Conservation (phyloP, 2,888 invertebrate species). For the Tiliacea aurago region DNA sequence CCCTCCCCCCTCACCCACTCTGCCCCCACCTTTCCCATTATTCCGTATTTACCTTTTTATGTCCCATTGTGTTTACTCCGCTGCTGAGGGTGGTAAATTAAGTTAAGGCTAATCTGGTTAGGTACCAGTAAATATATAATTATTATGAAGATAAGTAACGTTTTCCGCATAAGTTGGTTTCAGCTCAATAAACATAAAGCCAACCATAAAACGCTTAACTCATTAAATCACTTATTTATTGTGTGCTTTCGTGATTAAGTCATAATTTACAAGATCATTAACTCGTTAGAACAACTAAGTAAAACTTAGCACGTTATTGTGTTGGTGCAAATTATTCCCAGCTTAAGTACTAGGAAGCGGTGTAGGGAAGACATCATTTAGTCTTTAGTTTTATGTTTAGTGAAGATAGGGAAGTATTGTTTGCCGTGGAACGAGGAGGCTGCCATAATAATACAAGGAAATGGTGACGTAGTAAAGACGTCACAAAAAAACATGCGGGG, state of each 20-base stretch:
- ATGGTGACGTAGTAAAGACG: background rate
- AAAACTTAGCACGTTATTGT: slow-evolving; percentile 28
- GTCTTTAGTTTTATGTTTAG: slow-evolving; percentile 8
- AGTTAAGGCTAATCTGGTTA: too few relatives aligned
- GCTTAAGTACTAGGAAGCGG: background rate
- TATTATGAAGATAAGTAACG: slow-evolving; percentile 9
- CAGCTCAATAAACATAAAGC: slow-evolving; percentile 45
- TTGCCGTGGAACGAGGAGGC: background rate
- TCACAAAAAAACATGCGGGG: too few relatives aligned
- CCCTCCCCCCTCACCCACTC: too few relatives aligned
- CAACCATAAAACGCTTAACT: slow-evolving; percentile 40
- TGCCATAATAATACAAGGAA: background rate
- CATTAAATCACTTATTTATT: slow-evolving; percentile 35
- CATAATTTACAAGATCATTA: slow-evolving; percentile 42
- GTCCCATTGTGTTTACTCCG: too few relatives aligned
- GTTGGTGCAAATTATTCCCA: background rate
- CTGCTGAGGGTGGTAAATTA: too few relatives aligned
- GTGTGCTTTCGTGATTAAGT: slow-evolving; percentile 36
- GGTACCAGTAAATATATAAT: background rate
- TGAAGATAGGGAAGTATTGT: background rate
- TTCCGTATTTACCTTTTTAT: too few relatives aligned
- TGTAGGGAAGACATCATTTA: slow-evolving; percentile 23
- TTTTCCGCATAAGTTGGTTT: slow-evolving; percentile 36
- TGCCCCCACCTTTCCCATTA: too few relatives aligned
- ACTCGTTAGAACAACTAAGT: slow-evolving; percentile 36